Conservation (phyloP, 2,888 invertebrate genomes). For the Cyclophora albipunctata region DNA sequence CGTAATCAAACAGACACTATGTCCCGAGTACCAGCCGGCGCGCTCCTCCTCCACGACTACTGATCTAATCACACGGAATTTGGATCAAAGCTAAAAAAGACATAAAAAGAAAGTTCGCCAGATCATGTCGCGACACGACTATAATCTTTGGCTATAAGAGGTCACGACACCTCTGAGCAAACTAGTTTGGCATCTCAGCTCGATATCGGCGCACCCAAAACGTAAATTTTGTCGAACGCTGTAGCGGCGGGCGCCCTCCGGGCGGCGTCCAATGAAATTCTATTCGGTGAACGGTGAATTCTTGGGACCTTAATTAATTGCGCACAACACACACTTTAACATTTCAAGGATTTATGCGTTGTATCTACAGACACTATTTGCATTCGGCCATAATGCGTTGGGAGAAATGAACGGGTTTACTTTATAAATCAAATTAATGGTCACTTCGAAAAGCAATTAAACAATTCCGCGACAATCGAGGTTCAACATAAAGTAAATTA, state of each 20-base stretch:
- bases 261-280: constrained; percentile 7
- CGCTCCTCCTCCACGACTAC: no score
- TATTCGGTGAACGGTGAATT: constrained; percentile 21
- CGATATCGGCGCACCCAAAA: constrained; percentile 29
- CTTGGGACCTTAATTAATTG: constrained; percentile 19
- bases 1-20: constrained; percentile 18
- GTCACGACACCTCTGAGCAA: constrained; percentile 35
- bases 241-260: neutral
- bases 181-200: constrained; percentile 33
- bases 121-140: constrained; percentile 35
- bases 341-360: constrained; percentile 16
- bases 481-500: constrained; percentile 10
- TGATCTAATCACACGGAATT: no score
- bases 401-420: neutral
- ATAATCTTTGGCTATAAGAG: constrained; percentile 26
- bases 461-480: constrained; percentile 9
- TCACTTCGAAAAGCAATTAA: constrained; percentile 10
- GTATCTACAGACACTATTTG: constrained; percentile 11
- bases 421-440: constrained; percentile 5
- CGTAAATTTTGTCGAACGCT: constrained; percentile 29
- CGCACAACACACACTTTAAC: constrained; percentile 6
- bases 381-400: constrained; percentile 10
- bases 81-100: no score
- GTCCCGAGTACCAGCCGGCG: no score
- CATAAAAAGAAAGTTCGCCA: constrained; percentile 39